Base-by-base conservation (phyloP, 2,797 vertebrate genomes). In the Ptychadena robeensis region DNA sequence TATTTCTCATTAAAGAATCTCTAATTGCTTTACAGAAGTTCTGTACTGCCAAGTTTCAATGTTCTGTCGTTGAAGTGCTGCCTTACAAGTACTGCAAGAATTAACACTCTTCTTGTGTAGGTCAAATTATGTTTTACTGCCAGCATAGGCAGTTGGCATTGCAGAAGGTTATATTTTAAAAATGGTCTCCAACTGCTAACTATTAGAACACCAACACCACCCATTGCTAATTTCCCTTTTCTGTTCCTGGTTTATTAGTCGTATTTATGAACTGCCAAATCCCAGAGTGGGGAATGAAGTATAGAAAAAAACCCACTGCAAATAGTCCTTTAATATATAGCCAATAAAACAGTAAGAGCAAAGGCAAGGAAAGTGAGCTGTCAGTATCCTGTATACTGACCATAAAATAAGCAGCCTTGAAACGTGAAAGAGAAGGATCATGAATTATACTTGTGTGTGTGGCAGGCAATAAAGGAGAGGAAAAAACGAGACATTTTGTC, bases 201-300 rank as follows among this genome's bases (percentile, higher is more conserved):
- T 61, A 67, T 25, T 75, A 22, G 72, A 80, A 71, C 37, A 64
- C 44, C 65, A 65, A 27, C 64, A 57, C 72, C 70, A 44, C 77
- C 82, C 76, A 76, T 35, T 38, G 53, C 72, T 80, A 57, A 80
- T 76, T 84, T 63, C 78, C 64, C 15, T 57, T 80, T 76, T 85
- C 65, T 65, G 71, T 80, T 75, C 32, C 72, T 64, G 53, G 64
- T 85, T 85, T 85, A 85, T 80, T 70, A 78, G 71, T 64, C 75
- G 65, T 80, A 85, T 85, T 85, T 85, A 85, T 85, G 82, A 80
- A 70, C 72, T 80, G 78, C 65, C 78, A 85, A 85, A 80, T 76
- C 78, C 78, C 71, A 10, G 28, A 79, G 69, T 25, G 68, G 61
- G 69, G 4, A 44, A 11, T 7, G 9, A 57, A 64, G 27, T 15